Evolutionary conservation across 1,140 invertebrate species (phyloP).

Genomic region (Drosophila seguyi): DNA sequence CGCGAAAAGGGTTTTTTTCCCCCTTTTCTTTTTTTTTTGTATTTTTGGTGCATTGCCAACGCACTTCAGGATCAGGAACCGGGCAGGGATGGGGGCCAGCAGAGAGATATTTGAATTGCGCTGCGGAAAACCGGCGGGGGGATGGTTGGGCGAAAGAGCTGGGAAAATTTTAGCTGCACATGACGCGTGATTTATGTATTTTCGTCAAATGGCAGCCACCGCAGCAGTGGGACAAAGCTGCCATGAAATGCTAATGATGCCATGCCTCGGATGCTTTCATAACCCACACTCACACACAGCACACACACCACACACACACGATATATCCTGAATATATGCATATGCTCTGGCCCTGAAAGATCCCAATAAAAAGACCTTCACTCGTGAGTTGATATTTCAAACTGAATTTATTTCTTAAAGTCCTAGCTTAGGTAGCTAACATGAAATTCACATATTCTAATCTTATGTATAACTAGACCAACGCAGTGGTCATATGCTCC

Average conservation of each 20-base stretch:
- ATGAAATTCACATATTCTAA: too few relatives aligned
- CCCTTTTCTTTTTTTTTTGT: slow-evolving; percentile 1
- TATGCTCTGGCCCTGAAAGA: slow-evolving; percentile 27
- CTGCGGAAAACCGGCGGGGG: not conserved
- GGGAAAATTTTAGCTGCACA: slow-evolving; percentile 72
- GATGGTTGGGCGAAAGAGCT: not conserved
- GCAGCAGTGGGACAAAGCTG: slow-evolving; percentile 60
- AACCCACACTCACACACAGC: slow-evolving; percentile 48
- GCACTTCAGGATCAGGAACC: slow-evolving; percentile 62
- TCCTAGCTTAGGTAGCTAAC: too few relatives aligned
- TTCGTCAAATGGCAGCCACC: slow-evolving; percentile 80
- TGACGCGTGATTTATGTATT: slow-evolving; percentile 84
- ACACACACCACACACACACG: slow-evolving; percentile 17
- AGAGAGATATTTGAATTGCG: slow-evolving; percentile 73
- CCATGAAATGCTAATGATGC: slow-evolving; percentile 83
- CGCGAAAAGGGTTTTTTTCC: slow-evolving; percentile 1
- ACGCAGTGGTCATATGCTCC: too few relatives aligned
- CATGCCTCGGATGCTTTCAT: slow-evolving; percentile 71
- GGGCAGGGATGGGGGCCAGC: not conserved
- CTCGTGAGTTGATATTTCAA: too few relatives aligned
- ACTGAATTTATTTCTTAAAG: too few relatives aligned
- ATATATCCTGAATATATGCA: slow-evolving; percentile 24
- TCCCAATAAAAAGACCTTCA: too few relatives aligned
- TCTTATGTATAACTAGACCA: too few relatives aligned
- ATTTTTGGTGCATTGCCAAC: slow-evolving; percentile 77